Evolutionary conservation across 1,140 invertebrate species (phyloP).

Genomic region (Scaptomyza hsui): DNA sequence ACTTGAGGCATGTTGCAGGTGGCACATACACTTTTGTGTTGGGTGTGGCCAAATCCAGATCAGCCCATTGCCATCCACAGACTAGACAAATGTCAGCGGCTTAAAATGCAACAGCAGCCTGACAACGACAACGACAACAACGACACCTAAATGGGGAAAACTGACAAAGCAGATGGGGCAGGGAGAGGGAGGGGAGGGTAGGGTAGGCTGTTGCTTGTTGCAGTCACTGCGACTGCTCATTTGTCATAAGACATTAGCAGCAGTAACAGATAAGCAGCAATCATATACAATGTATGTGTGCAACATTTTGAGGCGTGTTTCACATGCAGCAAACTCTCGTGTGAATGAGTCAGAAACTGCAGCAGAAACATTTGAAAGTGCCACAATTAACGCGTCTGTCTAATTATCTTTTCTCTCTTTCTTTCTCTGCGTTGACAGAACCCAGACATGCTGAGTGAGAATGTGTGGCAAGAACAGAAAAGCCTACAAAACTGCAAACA

Average conservation of each 20-base stretch:
- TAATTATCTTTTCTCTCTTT: constrained; percentile 49
- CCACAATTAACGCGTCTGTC: constrained; percentile 73
- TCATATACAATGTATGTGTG: constrained; percentile 11
- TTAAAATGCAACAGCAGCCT: constrained; percentile 37
- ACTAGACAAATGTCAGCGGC: constrained; percentile 53
- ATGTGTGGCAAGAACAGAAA: constrained; percentile 15
- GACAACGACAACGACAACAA: constrained; percentile 9
- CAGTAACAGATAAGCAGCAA: constrained; percentile 42
- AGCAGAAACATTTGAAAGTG: constrained; percentile 44
- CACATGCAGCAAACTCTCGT: constrained; percentile 15
- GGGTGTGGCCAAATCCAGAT: constrained; percentile 49
- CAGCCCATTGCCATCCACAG: constrained; percentile 15
- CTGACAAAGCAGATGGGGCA: constrained; percentile 13
- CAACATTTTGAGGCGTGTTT: constrained; percentile 34
- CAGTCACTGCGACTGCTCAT: constrained; percentile 49
- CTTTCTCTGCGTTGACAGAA: constrained; percentile 40
- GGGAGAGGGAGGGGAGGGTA: not conserved
- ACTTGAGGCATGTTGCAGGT: constrained; percentile 27
- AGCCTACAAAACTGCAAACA: constrained; percentile 14
- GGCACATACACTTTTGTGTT: constrained; percentile 14
- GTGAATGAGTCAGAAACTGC: constrained; percentile 29
- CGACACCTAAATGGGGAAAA: constrained; percentile 27
- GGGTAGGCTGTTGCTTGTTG: constrained; percentile 16
- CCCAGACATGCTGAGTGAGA: not conserved
- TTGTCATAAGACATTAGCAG: constrained; percentile 64